Conservation (phyloP, 2,113 vertebrate genomes). For the Ursus arctos region DNA sequence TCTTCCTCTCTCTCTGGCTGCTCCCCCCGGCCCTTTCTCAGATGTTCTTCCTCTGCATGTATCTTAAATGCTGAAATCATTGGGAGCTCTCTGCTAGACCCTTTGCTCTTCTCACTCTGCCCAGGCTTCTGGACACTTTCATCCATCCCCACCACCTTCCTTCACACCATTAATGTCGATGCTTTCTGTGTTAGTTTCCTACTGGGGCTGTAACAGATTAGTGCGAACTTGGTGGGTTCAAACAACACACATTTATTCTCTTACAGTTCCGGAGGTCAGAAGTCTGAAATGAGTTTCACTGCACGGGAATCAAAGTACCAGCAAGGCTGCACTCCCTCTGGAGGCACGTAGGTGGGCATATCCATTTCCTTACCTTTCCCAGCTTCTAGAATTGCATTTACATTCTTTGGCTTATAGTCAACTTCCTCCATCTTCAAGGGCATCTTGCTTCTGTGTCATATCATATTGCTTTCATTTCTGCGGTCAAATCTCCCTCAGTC, state of each 20-base stretch:
- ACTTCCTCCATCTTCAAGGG: background rate
- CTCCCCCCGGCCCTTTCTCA: background rate
- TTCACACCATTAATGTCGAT: background rate
- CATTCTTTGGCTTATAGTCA: constrained; percentile 2
- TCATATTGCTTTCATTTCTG: background rate
- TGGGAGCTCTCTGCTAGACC: background rate
- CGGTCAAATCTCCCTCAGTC: background rate
- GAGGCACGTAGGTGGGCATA: background rate
- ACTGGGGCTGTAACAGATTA: background rate
- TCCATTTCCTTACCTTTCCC: background rate
- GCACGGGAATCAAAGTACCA: background rate
- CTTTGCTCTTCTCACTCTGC: background rate
- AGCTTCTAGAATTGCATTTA: background rate
- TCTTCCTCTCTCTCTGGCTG: background rate
- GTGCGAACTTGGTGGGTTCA: background rate
- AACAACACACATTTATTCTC: background rate
- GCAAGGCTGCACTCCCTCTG: background rate
- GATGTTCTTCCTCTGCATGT: background rate
- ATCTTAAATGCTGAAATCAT: background rate
- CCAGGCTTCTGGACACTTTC: background rate
- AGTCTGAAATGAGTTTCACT: background rate
- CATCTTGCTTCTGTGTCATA: background rate
- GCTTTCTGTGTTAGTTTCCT: background rate
- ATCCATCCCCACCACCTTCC: background rate
- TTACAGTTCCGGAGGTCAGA: background rate